A percentile compares a stretch with the other conserved stretches of the same genome.
These are phyloP conservation scores for Ochropleura plecta DNA, from an alignment of 2,888 invertebrate species.

Conservation along the genomic window DNA sequence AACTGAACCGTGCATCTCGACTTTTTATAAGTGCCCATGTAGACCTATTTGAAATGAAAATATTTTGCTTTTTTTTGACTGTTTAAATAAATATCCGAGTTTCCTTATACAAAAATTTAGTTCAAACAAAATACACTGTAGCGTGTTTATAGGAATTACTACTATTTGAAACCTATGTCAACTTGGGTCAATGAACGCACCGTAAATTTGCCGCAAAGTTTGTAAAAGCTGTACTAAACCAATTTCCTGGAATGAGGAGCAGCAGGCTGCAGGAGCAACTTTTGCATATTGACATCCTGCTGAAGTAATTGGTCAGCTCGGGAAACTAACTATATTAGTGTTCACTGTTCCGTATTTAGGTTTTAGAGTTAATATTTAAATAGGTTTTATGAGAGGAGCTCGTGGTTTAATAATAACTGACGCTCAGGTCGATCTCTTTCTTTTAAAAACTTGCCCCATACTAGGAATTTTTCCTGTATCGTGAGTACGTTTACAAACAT, in stretches of 20 bases:
- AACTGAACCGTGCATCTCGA: no score
- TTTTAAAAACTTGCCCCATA: no score
- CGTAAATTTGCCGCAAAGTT: constrained; percentile 12
- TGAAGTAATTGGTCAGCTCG: neutral
- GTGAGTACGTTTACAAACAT: no score
- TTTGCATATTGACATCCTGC: constrained; percentile 3
- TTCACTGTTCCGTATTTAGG: no score
- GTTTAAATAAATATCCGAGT: neutral
- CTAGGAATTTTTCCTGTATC: no score
- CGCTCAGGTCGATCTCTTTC: no score
- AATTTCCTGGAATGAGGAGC: constrained; percentile 30
- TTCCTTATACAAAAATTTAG: neutral
- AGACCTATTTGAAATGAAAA: no score
- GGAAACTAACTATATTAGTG: neutral
- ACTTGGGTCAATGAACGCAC: neutral
- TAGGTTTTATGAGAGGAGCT: no score
- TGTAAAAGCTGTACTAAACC: constrained; percentile 28
- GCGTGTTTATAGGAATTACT: neutral
- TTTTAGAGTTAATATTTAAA: no score
- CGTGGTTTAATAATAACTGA: no score
- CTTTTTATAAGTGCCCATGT: no score
- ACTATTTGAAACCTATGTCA: neutral
- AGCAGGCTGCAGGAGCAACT: neutral
- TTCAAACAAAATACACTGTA: neutral
- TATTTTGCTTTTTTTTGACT: no score